Evolutionary conservation across 2,113 vertebrate genomes (phyloP).

Genomic region (Connochaetes taurinus): DNA sequence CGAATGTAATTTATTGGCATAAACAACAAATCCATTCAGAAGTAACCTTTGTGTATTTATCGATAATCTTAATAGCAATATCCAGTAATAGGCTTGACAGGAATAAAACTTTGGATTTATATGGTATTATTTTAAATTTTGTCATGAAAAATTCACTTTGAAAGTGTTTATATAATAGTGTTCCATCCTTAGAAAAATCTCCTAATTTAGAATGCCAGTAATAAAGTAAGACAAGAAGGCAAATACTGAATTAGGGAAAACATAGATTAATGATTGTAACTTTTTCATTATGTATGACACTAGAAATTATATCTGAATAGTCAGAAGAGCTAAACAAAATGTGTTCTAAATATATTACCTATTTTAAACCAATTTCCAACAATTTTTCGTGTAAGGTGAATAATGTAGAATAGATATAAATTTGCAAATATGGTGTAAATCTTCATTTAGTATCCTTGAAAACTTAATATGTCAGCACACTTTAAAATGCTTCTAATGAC

Average conservation of each 20-base stretch:
- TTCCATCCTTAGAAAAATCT: background rate
- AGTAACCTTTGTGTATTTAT: constrained; percentile 12
- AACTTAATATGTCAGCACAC: background rate
- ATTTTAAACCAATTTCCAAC: background rate
- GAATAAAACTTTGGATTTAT: constrained; percentile 4
- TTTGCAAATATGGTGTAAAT: background rate
- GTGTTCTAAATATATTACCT: background rate
- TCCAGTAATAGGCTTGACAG: background rate
- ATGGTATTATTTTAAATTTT: background rate
- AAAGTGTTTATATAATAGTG: background rate
- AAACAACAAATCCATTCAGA: constrained; percentile 16
- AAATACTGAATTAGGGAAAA: background rate
- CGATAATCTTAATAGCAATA: constrained; percentile 18
- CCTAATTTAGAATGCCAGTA: background rate
- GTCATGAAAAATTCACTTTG: background rate
- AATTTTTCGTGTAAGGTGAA: background rate
- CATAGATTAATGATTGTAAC: background rate
- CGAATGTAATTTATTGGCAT: constrained; percentile 37
- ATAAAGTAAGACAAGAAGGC: background rate
- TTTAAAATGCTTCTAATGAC: constrained; percentile 19
- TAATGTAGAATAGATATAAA: background rate
- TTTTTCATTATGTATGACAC: constrained; percentile 18
- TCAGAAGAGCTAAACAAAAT: background rate
- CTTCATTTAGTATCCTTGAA: background rate
- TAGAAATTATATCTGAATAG: background rate